Evolutionary conservation across 37 sponge, comb jelly and placozoan genomes (phyloP).

Genomic region (Aplysina aerophoba): DNA sequence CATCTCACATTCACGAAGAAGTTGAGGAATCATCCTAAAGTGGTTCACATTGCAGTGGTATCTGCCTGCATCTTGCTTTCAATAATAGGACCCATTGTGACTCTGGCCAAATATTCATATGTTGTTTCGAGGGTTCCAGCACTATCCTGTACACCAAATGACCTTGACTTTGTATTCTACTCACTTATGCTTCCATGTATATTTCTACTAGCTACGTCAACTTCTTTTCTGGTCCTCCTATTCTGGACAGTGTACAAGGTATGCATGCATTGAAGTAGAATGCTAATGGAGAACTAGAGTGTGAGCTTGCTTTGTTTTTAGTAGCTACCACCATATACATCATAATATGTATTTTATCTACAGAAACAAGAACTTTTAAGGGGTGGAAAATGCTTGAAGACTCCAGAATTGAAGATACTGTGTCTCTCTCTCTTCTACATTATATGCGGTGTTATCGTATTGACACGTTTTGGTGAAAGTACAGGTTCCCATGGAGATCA

Average conservation of each 20-base stretch:
- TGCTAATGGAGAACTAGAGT: too few relatives aligned
- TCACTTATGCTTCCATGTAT: background rate
- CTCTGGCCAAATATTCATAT: background rate
- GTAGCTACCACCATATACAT: background rate
- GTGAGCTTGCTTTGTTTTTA: background rate
- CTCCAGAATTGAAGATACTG: slow-evolving; percentile 23
- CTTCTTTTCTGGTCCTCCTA: background rate
- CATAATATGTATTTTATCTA: background rate
- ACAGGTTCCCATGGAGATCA: background rate
- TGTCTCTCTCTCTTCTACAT: slow-evolving; percentile 10
- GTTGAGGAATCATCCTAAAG: background rate
- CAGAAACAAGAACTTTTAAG: slow-evolving; percentile 6
- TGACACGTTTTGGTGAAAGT: background rate
- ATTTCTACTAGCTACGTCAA: background rate
- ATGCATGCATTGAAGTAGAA: too few relatives aligned
- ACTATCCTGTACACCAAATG: background rate
- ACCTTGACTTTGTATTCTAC: background rate
- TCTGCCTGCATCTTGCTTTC: background rate
- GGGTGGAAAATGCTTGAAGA: slow-evolving; percentile 2
- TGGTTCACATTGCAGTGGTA: background rate
- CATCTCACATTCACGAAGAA: slow-evolving; percentile 5
- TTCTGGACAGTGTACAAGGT: too few relatives aligned
- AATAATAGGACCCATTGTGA: background rate
- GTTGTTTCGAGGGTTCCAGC: background rate
- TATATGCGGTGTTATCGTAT: background rate